Conservation (phyloP, 2,113 vertebrate genomes). For the Thinocorus orbignyianus region DNA sequence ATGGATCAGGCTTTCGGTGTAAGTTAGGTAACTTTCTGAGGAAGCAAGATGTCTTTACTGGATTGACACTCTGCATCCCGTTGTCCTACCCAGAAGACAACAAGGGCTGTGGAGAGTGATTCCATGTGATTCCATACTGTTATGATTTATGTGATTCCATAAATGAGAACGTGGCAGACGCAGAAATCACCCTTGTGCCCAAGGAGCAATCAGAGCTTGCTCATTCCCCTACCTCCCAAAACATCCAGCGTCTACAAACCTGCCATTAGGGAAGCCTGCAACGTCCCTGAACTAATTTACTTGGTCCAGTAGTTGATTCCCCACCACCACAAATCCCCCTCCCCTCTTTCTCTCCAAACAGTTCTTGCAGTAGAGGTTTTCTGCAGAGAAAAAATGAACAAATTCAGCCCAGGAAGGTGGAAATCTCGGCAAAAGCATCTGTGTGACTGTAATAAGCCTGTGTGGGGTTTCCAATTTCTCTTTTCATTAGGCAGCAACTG, state of each 20-base stretch:
- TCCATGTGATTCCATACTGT: too few relatives aligned
- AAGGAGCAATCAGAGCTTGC: neutral
- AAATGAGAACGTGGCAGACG: neutral
- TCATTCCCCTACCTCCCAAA: neutral
- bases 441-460: neutral
- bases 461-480: neutral
- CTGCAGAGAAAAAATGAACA: neutral
- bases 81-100: neutral
- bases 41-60: too few relatives aligned
- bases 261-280: neutral
- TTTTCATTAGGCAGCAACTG: neutral
- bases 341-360: neutral
- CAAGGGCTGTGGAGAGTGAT: neutral
- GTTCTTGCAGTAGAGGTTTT: neutral
- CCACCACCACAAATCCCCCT: neutral
- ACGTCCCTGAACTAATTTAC: neutral
- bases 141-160: neutral
- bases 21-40: too few relatives aligned
- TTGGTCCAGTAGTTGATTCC: neutral
- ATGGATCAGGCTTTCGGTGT: rapidly evolving
- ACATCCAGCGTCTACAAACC: neutral
- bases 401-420: neutral
- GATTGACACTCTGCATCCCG: neutral
- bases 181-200: neutral
- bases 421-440: neutral